Conservation (phyloP, 2,113 vertebrate species). For the Centropristis striata region DNA sequence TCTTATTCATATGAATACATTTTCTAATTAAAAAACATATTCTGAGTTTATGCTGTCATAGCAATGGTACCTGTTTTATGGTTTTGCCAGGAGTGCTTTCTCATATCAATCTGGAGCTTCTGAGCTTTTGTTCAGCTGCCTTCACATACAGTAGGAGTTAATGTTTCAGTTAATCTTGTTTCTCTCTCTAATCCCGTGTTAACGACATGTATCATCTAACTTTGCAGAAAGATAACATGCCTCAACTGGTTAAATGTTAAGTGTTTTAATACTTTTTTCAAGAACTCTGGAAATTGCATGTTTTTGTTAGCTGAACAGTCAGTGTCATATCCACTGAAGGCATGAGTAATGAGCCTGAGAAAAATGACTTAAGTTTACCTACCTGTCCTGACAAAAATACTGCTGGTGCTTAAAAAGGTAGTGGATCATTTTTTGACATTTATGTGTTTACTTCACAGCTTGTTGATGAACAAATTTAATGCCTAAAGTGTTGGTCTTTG, state of each 20-base stretch:
- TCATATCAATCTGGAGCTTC: background rate
- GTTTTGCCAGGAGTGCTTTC: background rate
- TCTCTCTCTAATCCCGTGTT: too few relatives aligned
- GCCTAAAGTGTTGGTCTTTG: background rate
- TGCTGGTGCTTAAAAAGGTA: constrained; percentile 3
- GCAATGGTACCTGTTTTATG: background rate
- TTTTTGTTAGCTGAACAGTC: background rate
- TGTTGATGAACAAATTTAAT: constrained; percentile 23
- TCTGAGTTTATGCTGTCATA: background rate
- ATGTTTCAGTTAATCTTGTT: background rate
- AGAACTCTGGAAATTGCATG: background rate
- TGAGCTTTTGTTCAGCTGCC: background rate
- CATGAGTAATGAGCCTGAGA: background rate
- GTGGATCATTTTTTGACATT: constrained; percentile 40
- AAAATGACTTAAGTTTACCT: constrained; percentile 8
- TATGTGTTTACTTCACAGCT: constrained; percentile 16
- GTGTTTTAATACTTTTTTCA: background rate
- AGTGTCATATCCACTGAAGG: too few relatives aligned
- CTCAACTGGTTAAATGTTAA: background rate
- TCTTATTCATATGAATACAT: too few relatives aligned
- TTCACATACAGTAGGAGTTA: background rate
- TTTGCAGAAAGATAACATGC: background rate
- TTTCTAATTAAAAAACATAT: background rate
- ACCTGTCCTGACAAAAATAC: constrained; percentile 28
- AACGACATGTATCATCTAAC: background rate